Percentiles rank a stretch among this genome's conserved stretches.
These are phyloP conservation scores for Sparidentex hasta DNA, from an alignment of 2,797 vertebrate genomes.

Conservation along the genomic window DNA sequence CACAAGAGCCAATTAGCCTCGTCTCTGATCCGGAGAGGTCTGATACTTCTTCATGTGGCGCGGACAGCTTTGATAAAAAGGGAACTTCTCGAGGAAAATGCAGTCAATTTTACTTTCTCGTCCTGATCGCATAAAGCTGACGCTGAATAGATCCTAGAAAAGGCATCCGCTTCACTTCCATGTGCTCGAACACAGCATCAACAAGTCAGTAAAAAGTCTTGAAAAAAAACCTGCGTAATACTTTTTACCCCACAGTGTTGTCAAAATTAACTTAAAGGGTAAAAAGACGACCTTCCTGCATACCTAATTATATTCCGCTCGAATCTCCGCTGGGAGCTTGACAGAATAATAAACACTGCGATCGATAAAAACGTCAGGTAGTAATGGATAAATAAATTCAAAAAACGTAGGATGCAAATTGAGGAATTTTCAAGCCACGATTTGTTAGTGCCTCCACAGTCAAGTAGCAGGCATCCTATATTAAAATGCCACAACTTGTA, in stretches of 20 bases:
- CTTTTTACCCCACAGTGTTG: not conserved
- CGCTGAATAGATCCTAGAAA: constrained; percentile 20
- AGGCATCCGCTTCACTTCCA: not conserved
- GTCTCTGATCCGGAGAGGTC: constrained; percentile 48
- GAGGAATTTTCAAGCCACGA: constrained; percentile 46
- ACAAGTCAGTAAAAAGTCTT: constrained; percentile 15
- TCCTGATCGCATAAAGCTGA: constrained; percentile 11
- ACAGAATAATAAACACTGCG: constrained; percentile 46
- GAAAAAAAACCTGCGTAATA: not conserved
- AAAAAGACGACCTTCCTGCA: constrained; percentile 4
- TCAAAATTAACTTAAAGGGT: not conserved
- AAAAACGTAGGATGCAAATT: constrained; percentile 42
- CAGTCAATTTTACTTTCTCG: constrained; percentile 26
- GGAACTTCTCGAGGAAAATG: constrained; percentile 25
- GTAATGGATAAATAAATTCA: constrained; percentile 43
- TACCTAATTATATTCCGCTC: not conserved
- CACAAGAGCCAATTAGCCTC: constrained; percentile 66
- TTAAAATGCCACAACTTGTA: constrained; percentile 76
- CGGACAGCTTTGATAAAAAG: constrained; percentile 50
- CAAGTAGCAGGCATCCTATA: constrained; percentile 56
- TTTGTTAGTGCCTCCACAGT: constrained; percentile 47
- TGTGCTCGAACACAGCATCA: constrained; percentile 9
- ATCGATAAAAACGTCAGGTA: constrained; percentile 48
- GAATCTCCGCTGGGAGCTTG: constrained; percentile 22
- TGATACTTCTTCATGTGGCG: constrained; percentile 48